Evolutionary conservation across 2,888 invertebrate genomes (phyloP).

Genomic region (Chrysolina americana): DNA sequence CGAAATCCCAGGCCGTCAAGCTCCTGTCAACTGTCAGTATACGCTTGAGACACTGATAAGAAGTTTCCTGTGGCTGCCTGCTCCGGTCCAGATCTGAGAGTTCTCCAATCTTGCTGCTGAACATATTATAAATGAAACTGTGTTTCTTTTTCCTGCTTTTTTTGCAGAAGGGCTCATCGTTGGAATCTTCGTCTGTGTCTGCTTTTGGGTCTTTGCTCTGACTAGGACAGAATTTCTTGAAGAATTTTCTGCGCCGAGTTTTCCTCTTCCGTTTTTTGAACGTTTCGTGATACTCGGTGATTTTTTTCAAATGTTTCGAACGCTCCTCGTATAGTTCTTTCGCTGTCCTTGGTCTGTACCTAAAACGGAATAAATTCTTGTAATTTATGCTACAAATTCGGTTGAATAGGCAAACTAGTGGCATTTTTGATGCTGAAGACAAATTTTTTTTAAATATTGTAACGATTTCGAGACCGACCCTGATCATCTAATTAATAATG

Average conservation of each 20-base stretch:
- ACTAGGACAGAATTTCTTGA: slow-evolving; percentile 45
- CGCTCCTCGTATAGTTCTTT: slow-evolving; percentile 68
- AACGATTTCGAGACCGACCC: too few species aligned
- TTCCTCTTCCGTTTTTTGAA: slow-evolving; percentile 46
- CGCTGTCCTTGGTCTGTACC: slow-evolving; percentile 71
- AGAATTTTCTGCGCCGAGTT: slow-evolving; percentile 46
- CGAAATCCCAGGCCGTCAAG: slow-evolving; percentile 72
- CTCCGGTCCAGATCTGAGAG: slow-evolving; percentile 39
- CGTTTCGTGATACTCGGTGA: slow-evolving; percentile 49
- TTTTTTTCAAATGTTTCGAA: slow-evolving; percentile 64
- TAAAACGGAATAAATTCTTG: not conserved
- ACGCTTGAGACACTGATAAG: slow-evolving; percentile 65
- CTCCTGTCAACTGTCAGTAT: slow-evolving; percentile 67
- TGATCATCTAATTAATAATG: too few species aligned
- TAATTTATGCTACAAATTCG: too few species aligned
- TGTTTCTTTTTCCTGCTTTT: slow-evolving; percentile 49
- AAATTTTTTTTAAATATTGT: too few species aligned
- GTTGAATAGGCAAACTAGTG: too few species aligned
- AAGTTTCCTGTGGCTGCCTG: slow-evolving; percentile 57
- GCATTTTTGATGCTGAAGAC: too few species aligned
- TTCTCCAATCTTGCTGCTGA: slow-evolving; percentile 47
- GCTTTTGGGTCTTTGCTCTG: slow-evolving; percentile 35
- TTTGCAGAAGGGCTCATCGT: slow-evolving; percentile 41
- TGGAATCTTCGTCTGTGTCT: slow-evolving; percentile 51
- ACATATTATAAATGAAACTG: slow-evolving; percentile 53